phyloP scores from a whole-genome alignment of 2,888 invertebrate species.

The Melanargia galathea region DNA sequence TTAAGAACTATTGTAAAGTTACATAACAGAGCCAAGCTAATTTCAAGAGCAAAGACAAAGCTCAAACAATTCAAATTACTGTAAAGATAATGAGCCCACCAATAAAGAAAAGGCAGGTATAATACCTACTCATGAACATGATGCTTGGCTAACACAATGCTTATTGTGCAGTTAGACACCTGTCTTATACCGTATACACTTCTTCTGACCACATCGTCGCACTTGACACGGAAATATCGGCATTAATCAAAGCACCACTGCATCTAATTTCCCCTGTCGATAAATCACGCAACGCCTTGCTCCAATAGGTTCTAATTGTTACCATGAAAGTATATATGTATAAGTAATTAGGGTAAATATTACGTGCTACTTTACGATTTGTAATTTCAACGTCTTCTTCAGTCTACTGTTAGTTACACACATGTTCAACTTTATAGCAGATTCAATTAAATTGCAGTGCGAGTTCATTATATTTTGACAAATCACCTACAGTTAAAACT shows the following conservation, averaged over 20 bases:
- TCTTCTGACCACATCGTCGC: constrained; percentile 40
- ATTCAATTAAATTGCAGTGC: background rate
- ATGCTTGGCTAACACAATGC: constrained; percentile 33
- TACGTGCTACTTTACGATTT: constrained; percentile 11
- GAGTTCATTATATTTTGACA: too few species aligned
- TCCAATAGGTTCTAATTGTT: constrained; percentile 47
- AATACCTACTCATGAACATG: constrained; percentile 16
- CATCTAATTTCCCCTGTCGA: constrained; percentile 19
- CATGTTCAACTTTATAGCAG: background rate
- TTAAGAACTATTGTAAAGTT: too few species aligned
- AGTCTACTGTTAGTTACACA: background rate
- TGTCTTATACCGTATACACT: constrained; percentile 41
- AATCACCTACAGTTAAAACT: too few species aligned
- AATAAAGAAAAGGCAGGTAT: background rate
- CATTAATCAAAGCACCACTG: constrained; percentile 22
- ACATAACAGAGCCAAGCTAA: too few species aligned
- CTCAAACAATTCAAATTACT: too few species aligned
- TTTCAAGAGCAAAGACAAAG: too few species aligned
- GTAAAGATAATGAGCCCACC: constrained; percentile 1
- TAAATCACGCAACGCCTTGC: constrained; percentile 34
- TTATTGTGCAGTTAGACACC: constrained; percentile 43
- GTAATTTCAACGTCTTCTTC: constrained; percentile 8
- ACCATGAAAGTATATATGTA: constrained; percentile 44
- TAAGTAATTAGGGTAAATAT: constrained; percentile 43
- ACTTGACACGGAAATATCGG: constrained; percentile 25